A percentile compares a stretch with the other conserved stretches of the same genome.
These are phyloP conservation scores for Promerops cafer DNA, from an alignment of 2,113 vertebrate genomes.

Conservation along the genomic window DNA sequence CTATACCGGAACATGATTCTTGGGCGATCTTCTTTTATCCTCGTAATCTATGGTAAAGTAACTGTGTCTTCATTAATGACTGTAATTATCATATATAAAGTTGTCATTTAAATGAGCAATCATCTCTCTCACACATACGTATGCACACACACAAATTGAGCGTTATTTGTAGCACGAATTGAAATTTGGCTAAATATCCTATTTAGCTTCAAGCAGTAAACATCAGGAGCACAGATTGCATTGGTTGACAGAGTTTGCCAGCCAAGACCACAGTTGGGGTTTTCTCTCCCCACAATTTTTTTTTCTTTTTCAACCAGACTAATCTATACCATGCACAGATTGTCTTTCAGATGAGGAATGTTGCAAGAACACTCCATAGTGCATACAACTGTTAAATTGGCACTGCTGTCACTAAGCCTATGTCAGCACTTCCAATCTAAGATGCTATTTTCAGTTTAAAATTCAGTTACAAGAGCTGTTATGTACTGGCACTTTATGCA, in stretches of 20 bases:
- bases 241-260: conserved; percentile 29
- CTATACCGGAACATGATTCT: conserved; percentile 52
- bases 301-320: neutral
- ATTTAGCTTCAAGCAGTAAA: conserved; percentile 33
- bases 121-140: neutral
- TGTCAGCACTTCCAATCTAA: conserved; percentile 61
- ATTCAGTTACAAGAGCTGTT: conserved; percentile 52
- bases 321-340: conserved; percentile 16
- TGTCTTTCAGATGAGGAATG: conserved; percentile 34
- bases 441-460: conserved; percentile 70
- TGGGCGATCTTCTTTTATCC: conserved; percentile 65
- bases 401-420: conserved; percentile 1
- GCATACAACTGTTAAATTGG: conserved; percentile 27
- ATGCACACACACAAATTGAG: conserved; percentile 40
- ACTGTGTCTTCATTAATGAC: conserved; percentile 73
- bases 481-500: conserved; percentile 22
- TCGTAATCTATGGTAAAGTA: conserved; percentile 67
- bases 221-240: conserved; percentile 3
- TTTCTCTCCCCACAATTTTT: neutral
- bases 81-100: conserved; percentile 72
- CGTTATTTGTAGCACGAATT: conserved; percentile 64
- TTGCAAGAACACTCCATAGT: conserved; percentile 33
- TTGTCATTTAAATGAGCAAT: conserved; percentile 74
- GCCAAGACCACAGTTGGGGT: conserved; percentile 11
- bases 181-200: conserved; percentile 53